Conservation (phyloP, 2,888 invertebrate genomes). For the Drosophila trichaetosa region DNA sequence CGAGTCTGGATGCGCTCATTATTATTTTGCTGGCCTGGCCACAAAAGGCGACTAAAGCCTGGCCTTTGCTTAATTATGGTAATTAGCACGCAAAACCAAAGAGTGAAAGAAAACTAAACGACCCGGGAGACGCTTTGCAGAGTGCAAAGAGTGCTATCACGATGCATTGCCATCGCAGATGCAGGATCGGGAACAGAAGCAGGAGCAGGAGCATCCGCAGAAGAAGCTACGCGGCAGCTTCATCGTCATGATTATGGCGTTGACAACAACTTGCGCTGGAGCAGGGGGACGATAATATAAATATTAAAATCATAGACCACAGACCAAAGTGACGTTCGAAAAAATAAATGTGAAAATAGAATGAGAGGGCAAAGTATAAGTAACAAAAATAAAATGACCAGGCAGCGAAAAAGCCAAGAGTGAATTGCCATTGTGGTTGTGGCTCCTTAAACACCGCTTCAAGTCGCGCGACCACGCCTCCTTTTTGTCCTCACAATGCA, state of each 20-base stretch:
- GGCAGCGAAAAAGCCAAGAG: constrained; percentile 44
- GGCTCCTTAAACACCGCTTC: constrained; percentile 50
- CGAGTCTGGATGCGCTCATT: constrained; percentile 53
- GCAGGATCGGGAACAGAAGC: background rate
- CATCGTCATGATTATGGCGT: constrained; percentile 43
- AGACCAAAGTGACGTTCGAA: constrained; percentile 20
- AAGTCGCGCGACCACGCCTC: constrained; percentile 18
- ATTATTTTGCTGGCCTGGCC: constrained; percentile 73
- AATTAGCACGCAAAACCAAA: constrained; percentile 70
- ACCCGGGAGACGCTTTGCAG: constrained; percentile 46
- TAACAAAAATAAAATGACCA: constrained; percentile 11
- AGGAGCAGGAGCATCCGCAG: background rate
- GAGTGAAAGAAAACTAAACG: constrained; percentile 57
- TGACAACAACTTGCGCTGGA: constrained; percentile 30
- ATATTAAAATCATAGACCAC: constrained; percentile 58
- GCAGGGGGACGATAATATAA: constrained; percentile 50
- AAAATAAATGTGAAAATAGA: constrained; percentile 3
- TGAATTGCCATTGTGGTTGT: constrained; percentile 65
- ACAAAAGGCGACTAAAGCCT: constrained; percentile 79
- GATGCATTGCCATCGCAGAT: constrained; percentile 26
- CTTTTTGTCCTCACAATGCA: constrained; percentile 28
- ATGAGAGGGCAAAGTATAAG: background rate
- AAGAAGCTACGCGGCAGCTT: constrained; percentile 1
- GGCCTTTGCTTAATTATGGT: constrained; percentile 81
- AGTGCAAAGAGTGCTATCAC: constrained; percentile 43